A percentile compares a stretch with the other conserved stretches of the same genome.
Conservation (phyloP, 2,888 invertebrate genomes). For the Tuberolachnus salignus region DNA sequence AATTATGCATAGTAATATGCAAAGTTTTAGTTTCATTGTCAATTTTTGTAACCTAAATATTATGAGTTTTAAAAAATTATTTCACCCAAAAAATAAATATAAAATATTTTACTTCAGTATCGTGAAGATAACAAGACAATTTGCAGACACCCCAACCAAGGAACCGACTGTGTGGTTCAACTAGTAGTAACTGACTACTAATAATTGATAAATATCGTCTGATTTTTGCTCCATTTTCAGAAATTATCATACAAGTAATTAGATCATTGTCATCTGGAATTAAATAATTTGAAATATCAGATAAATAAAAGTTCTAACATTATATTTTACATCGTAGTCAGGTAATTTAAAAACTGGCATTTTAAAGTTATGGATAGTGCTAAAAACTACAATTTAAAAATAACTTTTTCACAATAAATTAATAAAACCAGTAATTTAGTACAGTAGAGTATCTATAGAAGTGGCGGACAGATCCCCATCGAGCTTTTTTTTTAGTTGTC, state of each 20-base stretch:
- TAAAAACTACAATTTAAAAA: too few relatives aligned
- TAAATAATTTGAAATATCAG: not conserved
- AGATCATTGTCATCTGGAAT: slow-evolving; percentile 93
- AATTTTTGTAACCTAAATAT: slow-evolving; percentile 78
- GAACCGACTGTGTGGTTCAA: slow-evolving; percentile 93
- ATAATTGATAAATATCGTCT: slow-evolving; percentile 96
- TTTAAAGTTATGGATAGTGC: too few relatives aligned
- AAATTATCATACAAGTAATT: slow-evolving; percentile 92
- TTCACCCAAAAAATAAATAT: slow-evolving; percentile 1
- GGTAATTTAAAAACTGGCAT: too few relatives aligned
- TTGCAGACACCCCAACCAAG: slow-evolving; percentile 98
- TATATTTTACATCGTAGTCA: too few relatives aligned
- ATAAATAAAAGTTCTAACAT: not conserved
- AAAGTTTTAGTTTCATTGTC: slow-evolving; percentile 95
- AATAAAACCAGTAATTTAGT: too few relatives aligned
- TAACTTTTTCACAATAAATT: too few relatives aligned
- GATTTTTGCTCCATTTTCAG: slow-evolving; percentile 86
- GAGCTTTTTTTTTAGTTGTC: too few relatives aligned
- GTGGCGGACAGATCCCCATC: too few relatives aligned
- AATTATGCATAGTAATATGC: slow-evolving; percentile 89
- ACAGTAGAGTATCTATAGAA: too few relatives aligned
- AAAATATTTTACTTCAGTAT: slow-evolving; percentile 75
- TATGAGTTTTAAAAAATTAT: not conserved
- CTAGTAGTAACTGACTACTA: slow-evolving; percentile 90
- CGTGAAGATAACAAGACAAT: slow-evolving; percentile 77